Percentiles rank a stretch among this genome's conserved stretches.
Evolutionary conservation across 2,888 invertebrate genomes (phyloP).

Genomic region (Trachelus iudaicus): DNA sequence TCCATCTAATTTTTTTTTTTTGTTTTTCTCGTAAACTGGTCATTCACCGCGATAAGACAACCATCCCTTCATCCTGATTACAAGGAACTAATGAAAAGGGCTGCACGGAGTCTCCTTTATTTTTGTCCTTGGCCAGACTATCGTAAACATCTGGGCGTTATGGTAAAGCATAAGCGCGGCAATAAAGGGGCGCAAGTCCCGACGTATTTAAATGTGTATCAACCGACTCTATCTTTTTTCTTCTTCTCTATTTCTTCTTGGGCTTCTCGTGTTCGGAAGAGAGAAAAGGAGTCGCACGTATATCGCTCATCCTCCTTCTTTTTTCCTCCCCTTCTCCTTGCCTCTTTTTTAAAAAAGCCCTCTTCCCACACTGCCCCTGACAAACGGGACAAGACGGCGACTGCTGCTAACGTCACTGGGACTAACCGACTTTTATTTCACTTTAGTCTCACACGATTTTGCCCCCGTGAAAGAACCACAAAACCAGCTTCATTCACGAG

Average conservation of each 20-base stretch:
- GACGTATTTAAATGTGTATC: not conserved
- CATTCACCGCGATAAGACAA: too few species aligned
- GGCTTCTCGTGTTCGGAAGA: not conserved
- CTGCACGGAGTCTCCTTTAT: too few species aligned
- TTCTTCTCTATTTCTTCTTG: conserved; percentile 12
- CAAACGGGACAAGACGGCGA: conserved; percentile 14
- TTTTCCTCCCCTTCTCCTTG: not conserved
- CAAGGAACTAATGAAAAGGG: too few species aligned
- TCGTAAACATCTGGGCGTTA: too few species aligned
- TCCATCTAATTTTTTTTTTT: not conserved
- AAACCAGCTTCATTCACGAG: conserved; percentile 23
- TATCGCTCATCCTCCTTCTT: not conserved
- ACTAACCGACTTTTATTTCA: conserved; percentile 34
- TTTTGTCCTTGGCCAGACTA: too few species aligned
- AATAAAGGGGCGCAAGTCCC: not conserved
- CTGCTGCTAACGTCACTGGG: conserved; percentile 33
- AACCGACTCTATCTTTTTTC: not conserved
- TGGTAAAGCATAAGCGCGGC: not conserved
- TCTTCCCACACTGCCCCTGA: conserved; percentile 1
- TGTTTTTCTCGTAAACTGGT: not conserved
- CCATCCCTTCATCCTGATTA: too few species aligned
- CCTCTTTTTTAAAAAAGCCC: not conserved
- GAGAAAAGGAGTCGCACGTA: not conserved
- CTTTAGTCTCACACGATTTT: conserved; percentile 42
- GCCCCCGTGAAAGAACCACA: conserved; percentile 21